phyloP scores from a whole-genome alignment of 2,113 vertebrate genomes.

The Mirounga angustirostris region DNA sequence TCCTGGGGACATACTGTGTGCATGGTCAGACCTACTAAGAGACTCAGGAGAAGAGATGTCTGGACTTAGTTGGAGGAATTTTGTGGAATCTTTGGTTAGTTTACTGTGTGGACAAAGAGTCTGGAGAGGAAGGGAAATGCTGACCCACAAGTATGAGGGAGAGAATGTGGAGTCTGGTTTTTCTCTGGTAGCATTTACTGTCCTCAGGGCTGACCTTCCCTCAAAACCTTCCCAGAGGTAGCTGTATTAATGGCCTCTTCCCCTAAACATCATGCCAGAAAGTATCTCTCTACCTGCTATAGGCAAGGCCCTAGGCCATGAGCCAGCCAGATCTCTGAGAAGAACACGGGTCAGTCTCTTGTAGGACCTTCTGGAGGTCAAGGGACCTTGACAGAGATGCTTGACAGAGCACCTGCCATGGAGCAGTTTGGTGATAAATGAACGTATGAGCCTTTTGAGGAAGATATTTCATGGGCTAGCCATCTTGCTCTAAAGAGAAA shows the following conservation, averaged over 20 bases:
- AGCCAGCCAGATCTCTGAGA: background rate
- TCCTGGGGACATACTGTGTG: background rate
- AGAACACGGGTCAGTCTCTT: too few species aligned
- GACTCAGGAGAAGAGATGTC: background rate
- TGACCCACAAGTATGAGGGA: background rate
- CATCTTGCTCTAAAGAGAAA: background rate
- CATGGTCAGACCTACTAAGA: background rate
- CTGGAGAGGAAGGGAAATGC: background rate
- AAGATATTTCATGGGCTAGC: background rate
- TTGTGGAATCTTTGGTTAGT: background rate
- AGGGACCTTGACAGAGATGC: too few species aligned
- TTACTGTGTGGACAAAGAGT: background rate
- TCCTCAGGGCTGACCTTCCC: background rate
- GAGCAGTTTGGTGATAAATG: background rate
- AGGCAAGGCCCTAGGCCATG: background rate
- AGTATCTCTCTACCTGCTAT: accelerated
- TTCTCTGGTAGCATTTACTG: background rate
- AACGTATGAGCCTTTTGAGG: background rate
- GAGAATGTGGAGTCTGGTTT: background rate
- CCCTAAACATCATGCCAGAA: background rate
- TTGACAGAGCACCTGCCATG: accelerated
- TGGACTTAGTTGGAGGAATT: background rate
- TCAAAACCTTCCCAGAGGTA: background rate
- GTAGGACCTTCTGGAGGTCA: background rate
- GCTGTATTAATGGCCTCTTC: background rate